These are phyloP conservation scores for Zeugodacus cucurbitae DNA, from an alignment of 1,140 invertebrate genomes.

Conservation along the genomic window DNA sequence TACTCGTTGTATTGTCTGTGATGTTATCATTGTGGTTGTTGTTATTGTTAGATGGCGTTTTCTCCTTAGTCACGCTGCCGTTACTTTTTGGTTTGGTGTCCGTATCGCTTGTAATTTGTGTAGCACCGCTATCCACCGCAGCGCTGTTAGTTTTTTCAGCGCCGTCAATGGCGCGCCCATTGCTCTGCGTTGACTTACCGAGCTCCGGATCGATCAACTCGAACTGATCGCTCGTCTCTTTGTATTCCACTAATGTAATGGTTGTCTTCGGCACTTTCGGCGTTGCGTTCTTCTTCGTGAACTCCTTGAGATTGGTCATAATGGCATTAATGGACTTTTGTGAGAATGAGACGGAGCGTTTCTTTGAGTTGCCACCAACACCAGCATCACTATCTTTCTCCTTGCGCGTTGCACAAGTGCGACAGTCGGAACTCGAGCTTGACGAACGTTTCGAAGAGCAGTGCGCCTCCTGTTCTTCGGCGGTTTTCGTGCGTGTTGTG, in stretches of 20 bases:
- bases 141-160: neutral
- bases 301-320: conserved; percentile 61
- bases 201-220: neutral
- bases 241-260: conserved; percentile 12
- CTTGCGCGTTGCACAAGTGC: conserved; percentile 45
- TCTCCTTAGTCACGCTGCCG: neutral
- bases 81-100: neutral
- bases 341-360: conserved; percentile 60
- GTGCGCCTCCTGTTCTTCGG: neutral
- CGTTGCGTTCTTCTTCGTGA: conserved; percentile 57
- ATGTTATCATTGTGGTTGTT: conserved; percentile 45
- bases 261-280: conserved; percentile 48
- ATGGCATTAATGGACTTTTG: conserved; percentile 62
- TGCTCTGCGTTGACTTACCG: neutral
- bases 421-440: conserved; percentile 59
- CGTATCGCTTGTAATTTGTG: neutral
- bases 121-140: neutral
- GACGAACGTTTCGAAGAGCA: conserved; percentile 52
- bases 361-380: conserved; percentile 51
- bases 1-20: conserved; percentile 41
- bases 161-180: neutral
- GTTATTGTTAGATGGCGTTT: conserved; percentile 29
- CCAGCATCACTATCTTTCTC: conserved; percentile 41
- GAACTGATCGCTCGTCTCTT: conserved; percentile 37
- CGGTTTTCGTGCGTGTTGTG: conserved; percentile 43